A percentile compares a stretch with the other conserved stretches of the same genome.
Conservation (phyloP, 2,888 invertebrate species). For the Lepidocyrtinus sp. region DNA sequence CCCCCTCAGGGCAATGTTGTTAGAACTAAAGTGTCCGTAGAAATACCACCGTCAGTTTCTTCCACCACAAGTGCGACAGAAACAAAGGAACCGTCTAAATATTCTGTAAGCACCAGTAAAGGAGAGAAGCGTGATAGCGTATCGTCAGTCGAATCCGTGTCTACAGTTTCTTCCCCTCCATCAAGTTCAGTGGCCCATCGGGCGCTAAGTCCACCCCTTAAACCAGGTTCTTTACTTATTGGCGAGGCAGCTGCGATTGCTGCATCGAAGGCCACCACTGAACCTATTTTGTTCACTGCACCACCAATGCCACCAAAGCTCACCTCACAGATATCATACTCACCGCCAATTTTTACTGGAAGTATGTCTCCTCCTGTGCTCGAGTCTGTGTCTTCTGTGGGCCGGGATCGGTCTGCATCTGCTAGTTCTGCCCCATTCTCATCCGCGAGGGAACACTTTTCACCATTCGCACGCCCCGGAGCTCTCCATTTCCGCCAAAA, state of each 20-base stretch:
- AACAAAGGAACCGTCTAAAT: constrained; percentile 27
- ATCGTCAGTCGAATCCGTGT: constrained; percentile 57
- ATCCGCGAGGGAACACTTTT: constrained; percentile 23
- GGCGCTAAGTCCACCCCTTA: constrained; percentile 47
- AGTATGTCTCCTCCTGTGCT: constrained; percentile 54
- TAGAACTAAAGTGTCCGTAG: constrained; percentile 41
- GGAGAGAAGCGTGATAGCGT: constrained; percentile 58
- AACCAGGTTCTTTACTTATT: constrained; percentile 44
- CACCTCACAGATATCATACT: constrained; percentile 36
- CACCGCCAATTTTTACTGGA: constrained; percentile 42
- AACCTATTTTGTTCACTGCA: constrained; percentile 42
- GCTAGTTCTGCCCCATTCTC: constrained; percentile 33
- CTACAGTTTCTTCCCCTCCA: constrained; percentile 58
- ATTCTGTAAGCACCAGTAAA: constrained; percentile 20
- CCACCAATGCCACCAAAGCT: constrained; percentile 53
- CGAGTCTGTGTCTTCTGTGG: constrained; percentile 18
- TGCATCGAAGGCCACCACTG: constrained; percentile 45
- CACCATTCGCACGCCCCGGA: constrained; percentile 39
- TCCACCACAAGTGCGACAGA: neutral
- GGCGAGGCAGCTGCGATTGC: constrained; percentile 58
- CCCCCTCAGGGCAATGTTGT: constrained; percentile 26
- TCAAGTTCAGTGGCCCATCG: constrained; percentile 35
- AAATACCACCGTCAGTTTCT: constrained; percentile 39
- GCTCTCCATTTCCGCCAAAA: constrained; percentile 59
- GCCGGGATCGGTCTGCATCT: constrained; percentile 59